Evolutionary conservation across 2,797 vertebrate species (phyloP).

Genomic region (Gymnopithys bicolor): DNA sequence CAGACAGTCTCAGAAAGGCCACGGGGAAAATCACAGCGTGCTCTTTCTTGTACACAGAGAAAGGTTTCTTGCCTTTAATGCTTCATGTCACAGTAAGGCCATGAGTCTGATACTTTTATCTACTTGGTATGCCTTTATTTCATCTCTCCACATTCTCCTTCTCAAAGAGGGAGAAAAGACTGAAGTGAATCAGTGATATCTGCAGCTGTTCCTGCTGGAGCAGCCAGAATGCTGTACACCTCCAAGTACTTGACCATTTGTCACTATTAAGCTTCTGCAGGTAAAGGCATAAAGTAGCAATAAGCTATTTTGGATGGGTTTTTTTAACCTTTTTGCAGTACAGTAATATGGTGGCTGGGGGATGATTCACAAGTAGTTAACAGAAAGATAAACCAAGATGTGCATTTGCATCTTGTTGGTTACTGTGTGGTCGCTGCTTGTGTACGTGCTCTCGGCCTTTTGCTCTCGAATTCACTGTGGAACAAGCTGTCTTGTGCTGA

Average conservation of each 20-base stretch:
- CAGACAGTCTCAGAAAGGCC: slow-evolving; percentile 30
- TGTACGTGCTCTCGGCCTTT: neutral
- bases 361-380: neutral
- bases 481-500: neutral
- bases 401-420: neutral
- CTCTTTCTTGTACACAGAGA: slow-evolving; percentile 32
- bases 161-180: slow-evolving; percentile 52
- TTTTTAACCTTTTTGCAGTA: neutral
- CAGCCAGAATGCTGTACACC: neutral
- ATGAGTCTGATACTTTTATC: slow-evolving; percentile 58
- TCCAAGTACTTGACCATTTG: neutral
- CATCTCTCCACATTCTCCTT: slow-evolving; percentile 42
- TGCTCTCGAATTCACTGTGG: neutral
- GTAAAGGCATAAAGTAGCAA: neutral
- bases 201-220: neutral
- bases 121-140: slow-evolving; percentile 60
- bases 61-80: slow-evolving; percentile 57
- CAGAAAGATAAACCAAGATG: neutral
- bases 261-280: neutral
- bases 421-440: neutral
- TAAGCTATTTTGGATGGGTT: neutral
- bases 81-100: slow-evolving; percentile 34
- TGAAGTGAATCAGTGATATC: slow-evolving; percentile 29
- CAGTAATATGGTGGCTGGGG: neutral
- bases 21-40: neutral